A percentile compares a stretch with the other conserved stretches of the same genome.
Evolutionary conservation across 2,888 invertebrate species (phyloP).

Genomic region (Piscicola geometra): DNA sequence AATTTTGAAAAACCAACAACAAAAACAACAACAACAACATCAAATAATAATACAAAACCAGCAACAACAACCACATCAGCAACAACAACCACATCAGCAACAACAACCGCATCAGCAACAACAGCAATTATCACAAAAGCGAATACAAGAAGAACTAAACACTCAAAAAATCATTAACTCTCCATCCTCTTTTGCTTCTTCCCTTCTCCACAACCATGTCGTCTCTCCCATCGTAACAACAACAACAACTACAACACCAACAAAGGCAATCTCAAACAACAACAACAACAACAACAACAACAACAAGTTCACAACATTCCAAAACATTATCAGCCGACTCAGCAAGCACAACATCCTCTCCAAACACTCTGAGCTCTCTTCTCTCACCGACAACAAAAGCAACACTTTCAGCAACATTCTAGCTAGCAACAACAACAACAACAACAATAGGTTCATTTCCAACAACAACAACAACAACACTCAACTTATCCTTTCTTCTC

Average conservation of each 20-base stretch:
- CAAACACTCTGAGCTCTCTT: no score
- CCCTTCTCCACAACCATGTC: no score
- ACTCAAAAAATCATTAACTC: no score
- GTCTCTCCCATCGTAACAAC: no score
- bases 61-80: neutral
- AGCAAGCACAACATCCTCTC: neutral
- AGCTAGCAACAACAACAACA: no score
- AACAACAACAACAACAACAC: neutral
- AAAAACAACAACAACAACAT: neutral
- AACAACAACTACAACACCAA: neutral
- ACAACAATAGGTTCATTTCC: neutral
- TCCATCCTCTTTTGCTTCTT: no score
- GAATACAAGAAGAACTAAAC: no score
- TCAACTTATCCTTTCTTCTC: neutral
- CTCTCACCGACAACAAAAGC: no score
- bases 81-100: constrained; percentile 1
- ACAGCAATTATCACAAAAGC: neutral
- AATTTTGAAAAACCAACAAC: no score
- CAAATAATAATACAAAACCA: neutral
- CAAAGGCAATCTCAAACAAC: neutral
- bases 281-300: neutral
- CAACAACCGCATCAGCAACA: constrained; percentile 7
- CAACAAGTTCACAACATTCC: neutral
- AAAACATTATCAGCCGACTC: neutral
- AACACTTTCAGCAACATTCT: no score